Percentiles rank a stretch among this genome's conserved stretches.
phyloP scores from a whole-genome alignment of 2,113 vertebrate species.

The Ailurus styani region DNA sequence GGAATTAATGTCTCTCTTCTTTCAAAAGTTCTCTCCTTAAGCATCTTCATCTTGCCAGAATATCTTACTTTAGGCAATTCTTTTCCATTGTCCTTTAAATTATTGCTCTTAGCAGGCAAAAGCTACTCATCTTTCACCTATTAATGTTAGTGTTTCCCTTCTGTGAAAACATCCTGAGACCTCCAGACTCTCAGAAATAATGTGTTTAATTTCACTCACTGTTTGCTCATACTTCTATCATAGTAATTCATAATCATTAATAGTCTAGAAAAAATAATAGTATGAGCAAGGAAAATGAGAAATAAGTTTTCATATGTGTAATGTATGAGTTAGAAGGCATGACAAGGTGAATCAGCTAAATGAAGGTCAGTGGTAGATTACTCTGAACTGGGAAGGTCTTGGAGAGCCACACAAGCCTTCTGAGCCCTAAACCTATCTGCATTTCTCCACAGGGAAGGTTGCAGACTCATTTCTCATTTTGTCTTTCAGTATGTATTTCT shows the following conservation, averaged over 20 bases:
- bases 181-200: not conserved
- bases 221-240: not conserved
- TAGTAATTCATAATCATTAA: not conserved
- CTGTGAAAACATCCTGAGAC: not conserved
- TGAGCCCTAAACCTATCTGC: not conserved
- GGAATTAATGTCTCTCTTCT: not conserved
- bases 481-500: not conserved
- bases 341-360: not conserved
- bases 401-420: not conserved
- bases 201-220: not conserved
- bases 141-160: not conserved
- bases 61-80: not conserved
- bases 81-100: not conserved
- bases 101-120: not conserved
- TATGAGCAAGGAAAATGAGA: not conserved
- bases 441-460: not conserved
- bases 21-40: not conserved
- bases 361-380: not conserved
- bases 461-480: not conserved
- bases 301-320: not conserved
- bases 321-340: not conserved
- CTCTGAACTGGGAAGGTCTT: not conserved
- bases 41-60: not conserved
- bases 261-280: not conserved
- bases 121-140: not conserved